Percentiles rank a stretch among this genome's conserved stretches.
Evolutionary conservation across 2,113 vertebrate genomes (phyloP).

Genomic region (Benitochromis conjunctus): DNA sequence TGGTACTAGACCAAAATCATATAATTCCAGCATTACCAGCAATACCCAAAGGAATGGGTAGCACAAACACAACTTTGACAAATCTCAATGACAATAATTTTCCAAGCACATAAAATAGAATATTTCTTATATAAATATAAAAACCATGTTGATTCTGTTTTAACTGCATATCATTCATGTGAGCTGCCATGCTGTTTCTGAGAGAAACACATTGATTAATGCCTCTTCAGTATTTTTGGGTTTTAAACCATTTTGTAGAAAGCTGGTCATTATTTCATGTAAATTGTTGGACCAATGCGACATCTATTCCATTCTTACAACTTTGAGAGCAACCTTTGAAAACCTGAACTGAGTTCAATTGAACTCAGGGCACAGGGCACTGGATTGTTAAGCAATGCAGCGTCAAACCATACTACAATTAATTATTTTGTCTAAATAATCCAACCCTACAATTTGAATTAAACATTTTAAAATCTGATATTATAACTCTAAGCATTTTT

Average conservation of each 20-base stretch:
- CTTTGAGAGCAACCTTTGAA: not conserved
- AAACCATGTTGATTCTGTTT: not conserved
- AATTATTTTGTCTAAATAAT: not conserved
- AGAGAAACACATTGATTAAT: not conserved
- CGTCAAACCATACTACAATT: fast-evolving
- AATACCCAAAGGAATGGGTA: not conserved
- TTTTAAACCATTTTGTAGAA: not conserved
- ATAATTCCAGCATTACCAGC: not conserved
- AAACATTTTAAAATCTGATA: not conserved
- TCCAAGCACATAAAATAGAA: not conserved
- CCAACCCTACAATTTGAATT: not conserved
- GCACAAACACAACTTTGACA: not conserved
- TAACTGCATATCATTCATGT: not conserved
- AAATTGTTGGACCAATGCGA: not conserved
- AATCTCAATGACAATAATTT: not conserved
- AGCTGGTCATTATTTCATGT: not conserved
- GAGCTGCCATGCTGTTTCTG: not conserved
- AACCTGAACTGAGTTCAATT: not conserved
- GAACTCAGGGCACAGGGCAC: not conserved
- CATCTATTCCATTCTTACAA: not conserved
- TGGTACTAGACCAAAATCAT: not conserved
- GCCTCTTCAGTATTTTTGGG: not conserved
- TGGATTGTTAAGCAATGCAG: not conserved
- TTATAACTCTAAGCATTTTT: not conserved
- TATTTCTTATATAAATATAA: not conserved